Evolutionary conservation across 1,140 invertebrate genomes (phyloP), one percentile per base, ranked within the genome.

Genomic region (Ptiloglossa arizonensis): DNA sequence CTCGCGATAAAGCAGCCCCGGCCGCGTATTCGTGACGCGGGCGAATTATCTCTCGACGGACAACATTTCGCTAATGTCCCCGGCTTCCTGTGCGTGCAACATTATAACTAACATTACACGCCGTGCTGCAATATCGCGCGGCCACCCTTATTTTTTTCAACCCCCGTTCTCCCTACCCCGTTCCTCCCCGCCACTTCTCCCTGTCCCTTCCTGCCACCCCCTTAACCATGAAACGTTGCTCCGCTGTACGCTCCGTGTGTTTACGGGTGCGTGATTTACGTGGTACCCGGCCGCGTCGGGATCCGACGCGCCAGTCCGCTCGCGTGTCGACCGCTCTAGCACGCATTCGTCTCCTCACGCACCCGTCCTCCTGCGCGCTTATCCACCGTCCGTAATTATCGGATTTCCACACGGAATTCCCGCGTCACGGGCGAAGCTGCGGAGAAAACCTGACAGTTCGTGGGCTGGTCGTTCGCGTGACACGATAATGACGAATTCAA

Each of bases 361-460:
- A 70, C 68, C 66, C 27, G n/a, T 27, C 59, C 52, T 9, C 15
- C 13, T 44, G 24, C 72, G 24, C 72, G 70, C 66, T 80, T 83
- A 72, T 84, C 79, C 85, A n/a, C 41, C 66, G 73, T 17, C 50
- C 17, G 80, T 89, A 89, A 90, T 90, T 90, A 90, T 88, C 88
- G 79, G 75, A 86, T 89, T 88, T 90, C 82, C 86, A 81, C 72
- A 76, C 78, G 79, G 57, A 80, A 79, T 80, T 80, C 70, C 50
- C 70, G 38, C 54, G 48, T 54, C 68, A 46, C 24, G 46, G 57
- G 0, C 13, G 6, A 32, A 19, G 8, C 24, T 19, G 56, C 17
- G 38, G 24, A 70, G 71, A 76, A 80, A 85, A 83, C 64, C 72
- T 50, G 56, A 77, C 80, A 35, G 66, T 63, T 48, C 32, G 44